Evolutionary conservation across 2,113 vertebrate genomes (phyloP).

Genomic region (Eurypyga helias): DNA sequence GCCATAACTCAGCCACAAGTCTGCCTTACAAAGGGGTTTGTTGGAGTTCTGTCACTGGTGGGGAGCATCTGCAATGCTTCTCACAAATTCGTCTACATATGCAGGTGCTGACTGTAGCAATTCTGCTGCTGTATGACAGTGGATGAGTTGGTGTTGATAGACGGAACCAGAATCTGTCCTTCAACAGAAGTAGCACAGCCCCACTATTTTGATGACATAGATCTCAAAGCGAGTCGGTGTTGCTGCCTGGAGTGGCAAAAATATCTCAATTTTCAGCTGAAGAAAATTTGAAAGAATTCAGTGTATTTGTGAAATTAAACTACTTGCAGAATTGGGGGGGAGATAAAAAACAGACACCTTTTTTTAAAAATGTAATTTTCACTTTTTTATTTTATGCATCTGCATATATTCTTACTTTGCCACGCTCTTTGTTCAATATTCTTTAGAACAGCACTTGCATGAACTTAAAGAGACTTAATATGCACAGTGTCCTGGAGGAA

Average conservation of each 20-base stretch:
- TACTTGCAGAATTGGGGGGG: not conserved
- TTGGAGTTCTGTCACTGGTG: not conserved
- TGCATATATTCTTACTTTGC: not conserved
- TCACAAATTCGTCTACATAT: accelerated
- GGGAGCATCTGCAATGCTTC: not conserved
- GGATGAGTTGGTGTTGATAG: not conserved
- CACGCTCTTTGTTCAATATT: not conserved
- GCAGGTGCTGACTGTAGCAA: not conserved
- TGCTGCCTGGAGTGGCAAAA: not conserved
- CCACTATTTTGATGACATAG: not conserved
- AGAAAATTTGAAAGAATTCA: not conserved
- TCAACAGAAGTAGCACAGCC: not conserved
- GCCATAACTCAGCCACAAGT: not conserved
- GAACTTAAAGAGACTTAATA: not conserved
- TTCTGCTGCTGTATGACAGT: not conserved
- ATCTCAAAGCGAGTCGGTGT: not conserved
- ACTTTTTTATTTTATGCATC: not conserved
- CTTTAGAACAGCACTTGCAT: not conserved
- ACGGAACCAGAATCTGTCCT: not conserved
- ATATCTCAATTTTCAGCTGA: not conserved
- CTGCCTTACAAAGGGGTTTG: not conserved
- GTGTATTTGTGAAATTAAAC: not conserved
- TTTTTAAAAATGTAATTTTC: not conserved
- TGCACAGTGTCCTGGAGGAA: not conserved
- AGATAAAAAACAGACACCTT: not conserved